Evolutionary conservation across 1,140 invertebrate species (phyloP).

Genomic region (Homalodisca vitripennis): DNA sequence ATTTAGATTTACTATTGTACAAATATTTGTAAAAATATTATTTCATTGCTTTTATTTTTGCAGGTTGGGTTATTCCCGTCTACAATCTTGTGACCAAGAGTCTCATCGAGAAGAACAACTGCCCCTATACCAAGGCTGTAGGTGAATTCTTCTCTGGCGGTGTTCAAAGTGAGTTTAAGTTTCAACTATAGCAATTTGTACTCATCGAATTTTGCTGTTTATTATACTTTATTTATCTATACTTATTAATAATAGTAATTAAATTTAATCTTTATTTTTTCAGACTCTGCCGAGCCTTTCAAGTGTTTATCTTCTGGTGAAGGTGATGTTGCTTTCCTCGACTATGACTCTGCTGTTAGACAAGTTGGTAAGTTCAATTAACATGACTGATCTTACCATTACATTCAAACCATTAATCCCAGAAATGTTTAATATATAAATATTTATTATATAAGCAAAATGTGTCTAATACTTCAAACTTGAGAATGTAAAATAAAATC

Average conservation of each 20-base stretch:
- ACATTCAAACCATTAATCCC: no score
- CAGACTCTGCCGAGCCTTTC: conserved; percentile 41
- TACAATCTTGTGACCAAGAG: conserved; percentile 49
- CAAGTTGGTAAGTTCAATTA: not conserved
- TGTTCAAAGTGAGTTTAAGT: not conserved
- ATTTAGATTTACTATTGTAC: no score
- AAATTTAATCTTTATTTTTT: conserved; percentile 42
- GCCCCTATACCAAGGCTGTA: conserved; percentile 50
- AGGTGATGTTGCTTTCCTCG: conserved; percentile 63
- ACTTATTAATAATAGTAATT: no score
- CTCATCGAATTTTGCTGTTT: no score
- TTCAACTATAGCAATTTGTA: not conserved
- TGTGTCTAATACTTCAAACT: no score
- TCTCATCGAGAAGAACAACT: conserved; percentile 48
- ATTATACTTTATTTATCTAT: no score
- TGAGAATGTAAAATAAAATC: no score
- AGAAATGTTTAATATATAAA: no score
- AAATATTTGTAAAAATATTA: no score
- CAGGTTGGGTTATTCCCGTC: conserved; percentile 57
- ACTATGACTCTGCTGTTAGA: conserved; percentile 35
- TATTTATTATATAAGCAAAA: no score
- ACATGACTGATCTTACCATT: no score
- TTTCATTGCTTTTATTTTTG: conserved; percentile 43
- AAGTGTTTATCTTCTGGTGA: conserved; percentile 61
- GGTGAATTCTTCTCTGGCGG: conserved; percentile 52